Percentiles rank a stretch among this genome's conserved stretches.
Conservation (phyloP, 2,113 vertebrate genomes). For the Oxygymnocypris stewartii region DNA sequence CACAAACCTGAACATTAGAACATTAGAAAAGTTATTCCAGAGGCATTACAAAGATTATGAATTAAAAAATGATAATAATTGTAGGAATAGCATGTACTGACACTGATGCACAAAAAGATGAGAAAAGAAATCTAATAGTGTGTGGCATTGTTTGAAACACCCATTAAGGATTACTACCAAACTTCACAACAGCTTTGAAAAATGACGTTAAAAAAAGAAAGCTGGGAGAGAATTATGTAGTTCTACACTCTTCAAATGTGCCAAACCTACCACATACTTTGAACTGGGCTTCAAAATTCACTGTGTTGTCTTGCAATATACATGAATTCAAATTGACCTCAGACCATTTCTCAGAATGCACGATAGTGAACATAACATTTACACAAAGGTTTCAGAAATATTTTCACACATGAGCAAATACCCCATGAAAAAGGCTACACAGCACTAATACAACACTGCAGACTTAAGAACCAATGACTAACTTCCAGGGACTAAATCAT, state of each 20-base stretch:
- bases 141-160: not conserved
- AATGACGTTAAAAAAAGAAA: not conserved
- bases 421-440: not conserved
- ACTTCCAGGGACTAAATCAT: not conserved
- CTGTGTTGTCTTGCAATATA: not conserved
- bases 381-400: not conserved
- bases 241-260: not conserved
- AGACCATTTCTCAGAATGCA: not conserved
- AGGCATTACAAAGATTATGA: not conserved
- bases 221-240: not conserved
- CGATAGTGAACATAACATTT: not conserved
- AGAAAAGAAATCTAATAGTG: not conserved
- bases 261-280: not conserved
- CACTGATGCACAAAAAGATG: not conserved
- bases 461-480: not conserved
- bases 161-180: not conserved
- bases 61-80: not conserved
- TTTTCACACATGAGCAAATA: not conserved
- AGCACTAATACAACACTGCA: not conserved
- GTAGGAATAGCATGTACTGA: not conserved
- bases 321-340: not conserved
- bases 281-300: not conserved
- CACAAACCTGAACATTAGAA: not conserved
- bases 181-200: not conserved
- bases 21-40: not conserved